Conservation (phyloP, 2,113 vertebrate genomes). For the Pteronura brasiliensis region DNA sequence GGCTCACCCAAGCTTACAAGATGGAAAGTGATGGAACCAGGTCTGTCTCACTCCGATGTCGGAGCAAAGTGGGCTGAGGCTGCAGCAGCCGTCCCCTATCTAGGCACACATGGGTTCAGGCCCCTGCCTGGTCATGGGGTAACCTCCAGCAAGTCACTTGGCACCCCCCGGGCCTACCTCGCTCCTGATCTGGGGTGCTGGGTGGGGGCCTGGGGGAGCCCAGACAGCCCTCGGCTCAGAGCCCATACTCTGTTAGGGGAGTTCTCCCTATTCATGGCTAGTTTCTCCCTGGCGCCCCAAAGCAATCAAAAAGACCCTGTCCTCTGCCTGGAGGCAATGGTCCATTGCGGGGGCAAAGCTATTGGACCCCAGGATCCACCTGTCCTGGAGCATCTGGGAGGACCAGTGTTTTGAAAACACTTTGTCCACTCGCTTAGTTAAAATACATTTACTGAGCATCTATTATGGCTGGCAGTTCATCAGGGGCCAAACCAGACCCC, state of each 20-base stretch:
- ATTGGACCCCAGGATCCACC: rapidly evolving
- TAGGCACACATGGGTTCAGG: rapidly evolving
- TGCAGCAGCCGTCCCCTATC: rapidly evolving
- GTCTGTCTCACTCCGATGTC: rapidly evolving
- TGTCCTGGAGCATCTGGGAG: neutral
- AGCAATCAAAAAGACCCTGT: rapidly evolving
- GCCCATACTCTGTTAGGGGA: neutral
- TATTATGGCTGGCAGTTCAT: rapidly evolving
- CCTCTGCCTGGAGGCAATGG: too few relatives aligned
- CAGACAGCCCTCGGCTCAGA: neutral
- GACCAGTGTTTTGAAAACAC: neutral
- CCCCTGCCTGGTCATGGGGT: rapidly evolving
- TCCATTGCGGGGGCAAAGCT: too few relatives aligned
- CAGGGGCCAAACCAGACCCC: neutral
- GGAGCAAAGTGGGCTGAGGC: neutral
- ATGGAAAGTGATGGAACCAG: neutral
- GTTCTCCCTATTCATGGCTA: too few relatives aligned
- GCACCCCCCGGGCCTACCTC: neutral
- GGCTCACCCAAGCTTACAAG: rapidly evolving
- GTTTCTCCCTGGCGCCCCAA: neutral
- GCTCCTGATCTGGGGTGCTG: rapidly evolving
- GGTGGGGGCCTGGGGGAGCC: neutral
- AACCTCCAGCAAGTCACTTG: neutral
- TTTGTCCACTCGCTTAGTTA: neutral
- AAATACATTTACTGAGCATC: neutral